phyloP scores from a whole-genome alignment of 2,113 vertebrate genomes.

The Oreochromis spilurus region DNA sequence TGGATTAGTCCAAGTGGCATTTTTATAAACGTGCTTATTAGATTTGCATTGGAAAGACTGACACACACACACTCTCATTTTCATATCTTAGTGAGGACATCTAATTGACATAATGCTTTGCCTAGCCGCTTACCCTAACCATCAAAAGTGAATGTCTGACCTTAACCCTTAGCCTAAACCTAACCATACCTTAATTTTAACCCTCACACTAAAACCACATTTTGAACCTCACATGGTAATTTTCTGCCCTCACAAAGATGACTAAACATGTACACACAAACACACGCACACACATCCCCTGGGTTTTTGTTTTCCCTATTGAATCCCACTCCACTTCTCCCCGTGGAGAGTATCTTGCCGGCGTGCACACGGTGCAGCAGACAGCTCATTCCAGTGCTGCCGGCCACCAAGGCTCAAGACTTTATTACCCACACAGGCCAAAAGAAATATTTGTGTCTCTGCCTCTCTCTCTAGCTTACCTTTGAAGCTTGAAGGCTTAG shows the following conservation, averaged over 20 bases:
- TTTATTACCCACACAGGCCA: constrained; percentile 56
- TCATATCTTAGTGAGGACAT: not conserved
- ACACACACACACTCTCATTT: not conserved
- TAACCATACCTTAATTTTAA: not conserved
- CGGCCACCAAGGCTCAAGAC: constrained; percentile 18
- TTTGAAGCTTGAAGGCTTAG: constrained; percentile 66
- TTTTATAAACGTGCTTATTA: not conserved
- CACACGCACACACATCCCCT: fast-evolving
- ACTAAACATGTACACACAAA: not conserved
- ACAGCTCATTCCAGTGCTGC: constrained; percentile 1
- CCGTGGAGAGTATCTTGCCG: constrained; percentile 5
- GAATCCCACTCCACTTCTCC: not conserved
- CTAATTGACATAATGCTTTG: not conserved
- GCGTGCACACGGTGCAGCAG: not conserved
- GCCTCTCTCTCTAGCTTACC: constrained; percentile 28
- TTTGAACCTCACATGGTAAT: not conserved
- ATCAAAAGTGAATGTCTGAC: not conserved
- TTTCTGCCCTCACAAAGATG: not conserved
- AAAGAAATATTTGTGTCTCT: constrained; percentile 1
- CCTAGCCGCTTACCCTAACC: not conserved
- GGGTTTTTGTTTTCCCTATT: constrained; percentile 32
- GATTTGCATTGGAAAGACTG: not conserved
- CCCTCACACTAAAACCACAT: not conserved
- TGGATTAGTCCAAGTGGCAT: not conserved
- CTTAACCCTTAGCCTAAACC: not conserved